Evolutionary conservation across 2,797 vertebrate species (phyloP), one percentile per base, ranked within the genome.

Genomic region (Muscicapa comitata): DNA sequence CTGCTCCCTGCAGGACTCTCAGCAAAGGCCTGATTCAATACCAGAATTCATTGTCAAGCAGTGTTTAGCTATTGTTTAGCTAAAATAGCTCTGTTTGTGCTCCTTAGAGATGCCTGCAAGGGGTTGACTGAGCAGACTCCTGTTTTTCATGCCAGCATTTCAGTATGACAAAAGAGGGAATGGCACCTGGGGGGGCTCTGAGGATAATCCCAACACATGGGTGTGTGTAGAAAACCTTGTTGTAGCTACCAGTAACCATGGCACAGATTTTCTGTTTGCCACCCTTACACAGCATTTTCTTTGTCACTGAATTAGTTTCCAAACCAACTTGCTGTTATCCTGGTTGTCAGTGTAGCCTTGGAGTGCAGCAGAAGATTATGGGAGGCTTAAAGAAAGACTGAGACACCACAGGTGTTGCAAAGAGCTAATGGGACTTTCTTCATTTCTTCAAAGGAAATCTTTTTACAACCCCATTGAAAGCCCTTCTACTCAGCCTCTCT

Each of bases 161-260:
- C 58, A 65, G 33, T 16, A 38, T 23, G 72, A 80, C 73, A 78
- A 95, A 93, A 68, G 66, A 85, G 10, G 31, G 54, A 82, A 83
- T 13, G 59, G 75, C 61, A 89, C 58, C 37, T 93, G 53, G 37
- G 42, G 42, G 48, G n/a, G 35, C 29, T 68, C 75, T 86, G 65
- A 40, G n/a, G 31, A n/a, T 68, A 92, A 65, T 74, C 55, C 5
- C 12, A 65, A 33, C 19, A 8, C 35, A 33, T 15, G 24, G 12
- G 15, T 40, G 33, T 38, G 73, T 25, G 45, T 43, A 51, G 35
- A 53, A 87, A 92, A 33, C 21, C 37, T 91, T 92, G 72, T 90
- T 94, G 94, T 92, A 87, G 78, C 62, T 89, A 83, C 76, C 68
- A 63, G 94, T 83, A 92, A 75, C 91, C 89, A 92, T 68, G 82